Base-by-base conservation (phyloP, 2,888 invertebrate genomes). In the Dryobotodes eremita region DNA sequence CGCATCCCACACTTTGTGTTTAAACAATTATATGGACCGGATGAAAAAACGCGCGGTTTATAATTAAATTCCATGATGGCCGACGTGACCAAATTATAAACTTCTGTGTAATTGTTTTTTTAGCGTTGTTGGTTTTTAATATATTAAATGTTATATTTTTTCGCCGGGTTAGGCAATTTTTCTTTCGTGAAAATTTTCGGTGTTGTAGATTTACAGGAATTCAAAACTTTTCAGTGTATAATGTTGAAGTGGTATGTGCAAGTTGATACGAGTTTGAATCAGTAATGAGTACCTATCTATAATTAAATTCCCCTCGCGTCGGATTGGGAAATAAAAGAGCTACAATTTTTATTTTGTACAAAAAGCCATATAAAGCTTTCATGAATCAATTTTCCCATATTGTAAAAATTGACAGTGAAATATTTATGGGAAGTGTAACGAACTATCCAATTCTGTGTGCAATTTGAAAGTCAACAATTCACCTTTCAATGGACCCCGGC, bases 81-180 rank as follows among this genome's bases (percentile, higher is more conserved):
- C 85, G 73, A 87, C 91, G 92, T 91, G 91, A 89, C 89, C 80
- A 84, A 84, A 86, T 86, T 91, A 89, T 88, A 85, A 90, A 90
- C 84, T 76, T 86, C 82, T 48, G 68, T 78, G 83, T 89, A 89
- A 90, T 88, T 90, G 87, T 88, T 91, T 90, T 91, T 88, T 88
- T 74, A 79, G 85, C 81, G 79, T 86, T 91, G 91, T 90, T 90
- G 89, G 80, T 90, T 89, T 91, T 90, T 89, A 89, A 90, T 91
- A 89, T 90, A 88, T 86, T 84, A 81, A 80, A 80, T 74, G 77
- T 81, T 82, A 68, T 81, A 72, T 80, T 75, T 75, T 46, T 53
- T 77, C n/a, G 59, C 50, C 62, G 62, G 26, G 76, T 75, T 76
- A 69, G 75, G 17, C 20, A 50, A 75, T 55, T 77, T 74, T 71